Evolutionary conservation across 1,140 invertebrate species (phyloP).

Genomic region (Pinna nobilis): DNA sequence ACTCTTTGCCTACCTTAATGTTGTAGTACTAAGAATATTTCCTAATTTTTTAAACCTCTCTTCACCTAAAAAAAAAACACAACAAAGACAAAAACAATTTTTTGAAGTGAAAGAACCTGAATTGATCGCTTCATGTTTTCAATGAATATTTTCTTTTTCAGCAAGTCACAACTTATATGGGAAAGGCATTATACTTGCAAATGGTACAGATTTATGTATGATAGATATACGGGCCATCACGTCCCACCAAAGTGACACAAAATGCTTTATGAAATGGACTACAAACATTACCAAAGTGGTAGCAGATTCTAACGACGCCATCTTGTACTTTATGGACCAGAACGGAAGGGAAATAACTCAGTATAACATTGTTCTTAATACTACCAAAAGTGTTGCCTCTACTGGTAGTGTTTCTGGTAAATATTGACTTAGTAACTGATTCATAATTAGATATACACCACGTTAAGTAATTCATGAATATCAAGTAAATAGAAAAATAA

Average conservation of each 20-base stretch:
- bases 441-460: no score
- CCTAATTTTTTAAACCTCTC: no score
- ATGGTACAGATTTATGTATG: constrained; percentile 18
- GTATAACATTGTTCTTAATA: background rate
- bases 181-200: constrained; percentile 3
- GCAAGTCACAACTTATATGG: constrained; percentile 14
- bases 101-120: no score
- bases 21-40: no score
- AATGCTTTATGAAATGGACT: constrained; percentile 7
- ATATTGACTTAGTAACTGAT: no score
- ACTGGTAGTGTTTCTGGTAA: background rate
- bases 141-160: background rate
- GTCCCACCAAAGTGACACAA: background rate
- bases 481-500: no score
- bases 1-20: no score
- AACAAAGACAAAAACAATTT: no score
- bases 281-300: constrained; percentile 7
- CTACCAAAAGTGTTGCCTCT: constrained; percentile 1
- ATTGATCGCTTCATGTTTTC: no score
- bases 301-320: constrained; percentile 2
- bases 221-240: constrained; percentile 13
- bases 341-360: background rate
- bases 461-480: no score
- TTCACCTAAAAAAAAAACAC: no score
- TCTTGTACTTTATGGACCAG: constrained; percentile 2